Evolutionary conservation across 2,888 invertebrate species (phyloP), one percentile per base, ranked within the genome.

Genomic region (Sminthurides aquaticus): DNA sequence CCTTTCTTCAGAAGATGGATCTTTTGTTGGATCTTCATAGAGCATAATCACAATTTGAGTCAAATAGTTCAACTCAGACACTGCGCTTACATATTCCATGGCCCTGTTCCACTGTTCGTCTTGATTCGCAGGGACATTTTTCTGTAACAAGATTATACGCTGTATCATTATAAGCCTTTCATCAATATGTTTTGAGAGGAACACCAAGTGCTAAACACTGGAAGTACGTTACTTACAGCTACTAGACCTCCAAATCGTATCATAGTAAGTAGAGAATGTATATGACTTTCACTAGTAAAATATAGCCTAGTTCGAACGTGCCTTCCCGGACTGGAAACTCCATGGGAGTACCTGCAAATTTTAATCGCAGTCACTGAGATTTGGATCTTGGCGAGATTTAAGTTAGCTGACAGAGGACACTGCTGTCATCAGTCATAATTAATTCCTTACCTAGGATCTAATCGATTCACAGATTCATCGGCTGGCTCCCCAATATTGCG

Each of bases 271-370:
- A 99, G 81, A 11, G 97, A 98, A 81, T 99, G 99, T 69, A 99
- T 94, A 81, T 99, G 99, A 78, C 95, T 95, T 82, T 99, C 99
- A 79, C 96, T 97, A 1, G 99, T 99, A 80, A 99, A 99, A 82
- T 99, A 99, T 52, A 99, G 84, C n/a, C 99, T 85, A 5, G 98
- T 99, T 70, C 98, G 85, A 27, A 99, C 99, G 82, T 99, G 98
- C 54, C 99, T 84, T 56, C 97, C 95, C 27, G 99, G 99, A 76
- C 96, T 95, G 49, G 96, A 93, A 69, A 99, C 98, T 52, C 98
- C 98, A 79, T 95, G 94, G 25, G 95, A 95, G 81, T 97, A 98
- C 76, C 89, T 89, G 77, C 48, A 68, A 68, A 27, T 26, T 28
- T 3, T n/a, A 43, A 43, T 5, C 15, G n/a, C 58, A 20, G 43